Base-by-base conservation (phyloP, 35 echinoderm and acorn worm species). In the Eucidaris tribuloides region DNA sequence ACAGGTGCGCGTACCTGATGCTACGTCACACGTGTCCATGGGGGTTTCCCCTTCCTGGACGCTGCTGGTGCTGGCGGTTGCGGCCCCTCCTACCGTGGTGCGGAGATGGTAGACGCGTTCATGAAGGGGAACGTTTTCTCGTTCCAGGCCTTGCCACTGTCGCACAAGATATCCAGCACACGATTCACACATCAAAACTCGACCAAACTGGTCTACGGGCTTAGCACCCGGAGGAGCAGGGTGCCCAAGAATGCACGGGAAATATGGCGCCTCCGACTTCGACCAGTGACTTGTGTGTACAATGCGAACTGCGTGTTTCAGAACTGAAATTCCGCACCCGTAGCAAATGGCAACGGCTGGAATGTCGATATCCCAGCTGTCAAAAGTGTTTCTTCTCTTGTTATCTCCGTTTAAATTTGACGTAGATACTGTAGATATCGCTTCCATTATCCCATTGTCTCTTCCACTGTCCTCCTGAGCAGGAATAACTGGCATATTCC, bases 241-340 rank as follows among this genome's bases (percentile, higher is more conserved):
- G 64, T 99, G 96, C 27, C 85, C 86, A 24, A 93, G 70, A 27
- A 99, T 89, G 46, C 90, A 93, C 4, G 96, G 96, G 56, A 93
- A 99, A 65, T 93, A 99, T 41, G 96, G 96, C 20, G 91, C 74
- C 57, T 92, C 96, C 28, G 96, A 92, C 25, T 99, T 99, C 30
- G 90, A 93, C 90, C 90, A 92, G 46, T 99, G 90, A 45, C 96
- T 99, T 24, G 96, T 99, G 82, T 99, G 90, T 6, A 99, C 96
- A 62, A 92, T 83, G 24, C 91, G 81, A 58, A 82, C 84, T 23
- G 90, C 78, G 42, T 90, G 78, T 23, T 86, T 81, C 7, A 83
- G 60, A 36, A 82, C 83, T 18, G 79, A 87, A 19, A 65, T 39
- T 46, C 87, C 83, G 74, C 96, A 99, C 46, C 96, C 88, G 79